These are phyloP conservation scores for Euplexia lucipara DNA, from an alignment of 2,888 invertebrate genomes.

Conservation along the genomic window DNA sequence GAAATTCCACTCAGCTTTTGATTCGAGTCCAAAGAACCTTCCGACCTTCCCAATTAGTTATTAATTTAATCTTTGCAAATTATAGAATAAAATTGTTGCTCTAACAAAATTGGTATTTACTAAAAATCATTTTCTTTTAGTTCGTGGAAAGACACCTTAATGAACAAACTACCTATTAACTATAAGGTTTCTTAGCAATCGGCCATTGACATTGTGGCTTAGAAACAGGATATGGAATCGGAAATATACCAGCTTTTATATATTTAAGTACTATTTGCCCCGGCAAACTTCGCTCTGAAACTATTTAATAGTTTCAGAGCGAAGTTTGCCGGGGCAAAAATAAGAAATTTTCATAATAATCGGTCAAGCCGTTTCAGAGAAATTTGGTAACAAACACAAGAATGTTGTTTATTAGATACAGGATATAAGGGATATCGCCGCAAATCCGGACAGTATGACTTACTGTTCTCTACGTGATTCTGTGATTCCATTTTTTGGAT, in stretches of 20 bases:
- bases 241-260: slow-evolving; percentile 1
- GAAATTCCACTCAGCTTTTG: slow-evolving; percentile 16
- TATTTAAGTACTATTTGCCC: too few species aligned
- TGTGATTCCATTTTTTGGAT: too few species aligned
- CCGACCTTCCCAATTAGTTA: slow-evolving; percentile 29
- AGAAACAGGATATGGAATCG: slow-evolving; percentile 9
- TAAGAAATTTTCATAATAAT: too few species aligned
- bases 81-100: slow-evolving; percentile 6
- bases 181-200: not conserved
- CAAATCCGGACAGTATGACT: too few species aligned
- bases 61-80: slow-evolving; percentile 41
- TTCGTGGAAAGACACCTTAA: slow-evolving; percentile 2
- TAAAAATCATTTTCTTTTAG: slow-evolving; percentile 5
- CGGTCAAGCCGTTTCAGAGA: too few species aligned
- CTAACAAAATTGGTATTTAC: slow-evolving; percentile 20
- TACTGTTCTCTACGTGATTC: too few species aligned
- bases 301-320: too few species aligned
- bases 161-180: not conserved
- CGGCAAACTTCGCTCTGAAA: too few species aligned
- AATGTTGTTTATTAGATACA: too few species aligned
- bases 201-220: slow-evolving; percentile 10
- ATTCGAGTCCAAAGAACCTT: slow-evolving; percentile 11
- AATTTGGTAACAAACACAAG: too few species aligned
- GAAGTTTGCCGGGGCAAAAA: too few species aligned
- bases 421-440: too few species aligned